Percentiles rank a stretch among this genome's conserved stretches.
Conservation (phyloP, 2,888 invertebrate genomes). For the Liopterus haemorrhoidalis region DNA sequence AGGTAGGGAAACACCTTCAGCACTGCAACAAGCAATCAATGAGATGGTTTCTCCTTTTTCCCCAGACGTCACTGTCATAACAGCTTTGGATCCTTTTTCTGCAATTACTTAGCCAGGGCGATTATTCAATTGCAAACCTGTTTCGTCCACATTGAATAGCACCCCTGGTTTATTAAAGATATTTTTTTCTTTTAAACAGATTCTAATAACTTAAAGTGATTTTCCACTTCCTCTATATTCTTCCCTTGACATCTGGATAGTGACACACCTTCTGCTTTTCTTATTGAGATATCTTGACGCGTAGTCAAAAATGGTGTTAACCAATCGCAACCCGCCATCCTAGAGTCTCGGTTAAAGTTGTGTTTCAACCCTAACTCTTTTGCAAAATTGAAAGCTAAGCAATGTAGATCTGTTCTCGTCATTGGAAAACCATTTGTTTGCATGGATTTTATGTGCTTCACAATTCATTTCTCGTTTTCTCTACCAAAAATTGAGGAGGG, state of each 20-base stretch:
- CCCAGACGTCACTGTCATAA: conserved; percentile 30
- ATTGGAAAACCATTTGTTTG: too few relatives aligned
- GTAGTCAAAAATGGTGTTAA: conserved; percentile 28
- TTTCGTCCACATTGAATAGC: conserved; percentile 30
- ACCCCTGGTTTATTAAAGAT: conserved; percentile 24
- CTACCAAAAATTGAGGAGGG: too few relatives aligned
- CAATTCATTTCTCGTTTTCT: too few relatives aligned
- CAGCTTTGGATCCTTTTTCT: conserved; percentile 32
- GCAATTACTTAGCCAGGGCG: conserved; percentile 29
- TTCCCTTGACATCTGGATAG: conserved; percentile 29
- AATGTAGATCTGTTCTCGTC: too few relatives aligned
- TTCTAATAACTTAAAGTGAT: neutral
- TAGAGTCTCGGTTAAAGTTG: too few relatives aligned
- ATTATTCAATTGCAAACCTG: conserved; percentile 15
- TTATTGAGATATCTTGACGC: conserved; percentile 24
- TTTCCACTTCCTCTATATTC: conserved; percentile 28
- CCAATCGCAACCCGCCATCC: too few relatives aligned
- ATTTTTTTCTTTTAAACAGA: conserved; percentile 11
- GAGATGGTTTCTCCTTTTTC: conserved; percentile 38
- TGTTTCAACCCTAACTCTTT: too few relatives aligned
- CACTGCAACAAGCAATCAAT: conserved; percentile 39
- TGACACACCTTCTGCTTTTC: conserved; percentile 34
- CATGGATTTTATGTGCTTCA: too few relatives aligned
- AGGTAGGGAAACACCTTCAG: conserved; percentile 36
- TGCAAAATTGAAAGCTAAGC: too few relatives aligned